Conservation (phyloP, 2,888 invertebrate species). For the Andrena praecox region DNA sequence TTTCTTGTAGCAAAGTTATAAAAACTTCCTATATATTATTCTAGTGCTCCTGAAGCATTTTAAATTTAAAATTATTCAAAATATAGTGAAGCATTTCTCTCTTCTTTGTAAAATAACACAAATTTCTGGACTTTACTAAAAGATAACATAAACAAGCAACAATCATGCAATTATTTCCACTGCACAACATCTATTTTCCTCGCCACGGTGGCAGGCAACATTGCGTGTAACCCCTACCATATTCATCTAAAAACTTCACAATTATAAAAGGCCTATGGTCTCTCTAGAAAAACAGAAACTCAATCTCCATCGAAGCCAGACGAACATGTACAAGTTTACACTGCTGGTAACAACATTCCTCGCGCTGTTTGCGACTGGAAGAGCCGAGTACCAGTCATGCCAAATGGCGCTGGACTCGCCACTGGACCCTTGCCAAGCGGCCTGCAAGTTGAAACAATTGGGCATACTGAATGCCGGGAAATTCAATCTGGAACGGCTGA, state of each 20-base stretch:
- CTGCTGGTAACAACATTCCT: neutral
- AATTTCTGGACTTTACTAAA: too few relatives aligned
- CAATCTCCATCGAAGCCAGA: neutral
- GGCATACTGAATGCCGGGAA: neutral
- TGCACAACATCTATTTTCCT: neutral
- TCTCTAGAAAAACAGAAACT: neutral
- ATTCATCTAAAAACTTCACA: neutral
- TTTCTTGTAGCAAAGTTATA: too few relatives aligned
- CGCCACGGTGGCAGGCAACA: neutral
- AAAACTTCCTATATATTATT: too few relatives aligned
- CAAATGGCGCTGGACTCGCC: neutral
- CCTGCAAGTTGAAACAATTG: conserved; percentile 1
- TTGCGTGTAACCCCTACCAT: neutral
- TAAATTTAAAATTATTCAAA: too few relatives aligned
- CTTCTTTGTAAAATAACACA: too few relatives aligned
- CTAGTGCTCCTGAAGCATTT: too few relatives aligned
- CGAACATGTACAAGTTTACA: neutral
- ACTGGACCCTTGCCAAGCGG: neutral
- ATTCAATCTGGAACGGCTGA: neutral
- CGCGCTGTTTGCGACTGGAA: neutral
- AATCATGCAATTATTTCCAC: too few relatives aligned
- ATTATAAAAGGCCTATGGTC: neutral
- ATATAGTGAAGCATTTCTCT: too few relatives aligned
- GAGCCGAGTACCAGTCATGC: neutral
- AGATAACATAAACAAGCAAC: too few relatives aligned